Evolutionary conservation across 1,140 invertebrate genomes (phyloP), one percentile per base, ranked within the genome.

Genomic region (Liolophura sinensis): DNA sequence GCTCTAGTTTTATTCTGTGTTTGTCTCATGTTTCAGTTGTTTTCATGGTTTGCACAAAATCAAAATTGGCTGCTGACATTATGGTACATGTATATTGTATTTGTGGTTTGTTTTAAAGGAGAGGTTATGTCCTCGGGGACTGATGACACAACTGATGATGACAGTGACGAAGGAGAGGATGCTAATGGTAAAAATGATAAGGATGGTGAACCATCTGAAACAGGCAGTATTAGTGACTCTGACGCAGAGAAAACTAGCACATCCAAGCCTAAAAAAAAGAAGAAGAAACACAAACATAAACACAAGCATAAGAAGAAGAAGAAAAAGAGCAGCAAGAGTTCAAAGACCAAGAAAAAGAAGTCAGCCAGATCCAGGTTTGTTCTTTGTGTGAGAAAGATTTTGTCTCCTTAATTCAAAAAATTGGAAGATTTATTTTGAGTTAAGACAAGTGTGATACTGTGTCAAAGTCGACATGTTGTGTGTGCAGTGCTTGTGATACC

Each of bases 191-290:
- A 73, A 15, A 62, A 73, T 20, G 72, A 69, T 18, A 69, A 69
- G 55, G 75, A 70, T 58, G 75, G 75, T 15, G 76, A 75, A 52
- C 60, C 78, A 6, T 69, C 72, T 62, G 72, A 78, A 56, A 65
- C 69, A 12, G 69, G 80, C 31, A 40, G 31, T 9, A 40, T 40
- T 40, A 40, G 31, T 40, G 31, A 40, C 31, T 40, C 31, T 54
- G 68, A 77, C 31, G 71, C 73, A 47, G 48, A 61, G 47, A 72
- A 74, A 27, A 60, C 64, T 25, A 69, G 69, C 47, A 62, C 69
- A 12, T 62, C 75, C 14, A 70, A 76, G 48, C 72, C 65, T n/a
- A 71, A 76, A 59, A 78, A 80, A 66, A 80, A 76, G 52, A 77
- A 78, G 70, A 77, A 77, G 66, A 73, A 73, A 60, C 51, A 27